Evolutionary conservation across 2,888 invertebrate species (phyloP).

Genomic region (Drosophila rubida): DNA sequence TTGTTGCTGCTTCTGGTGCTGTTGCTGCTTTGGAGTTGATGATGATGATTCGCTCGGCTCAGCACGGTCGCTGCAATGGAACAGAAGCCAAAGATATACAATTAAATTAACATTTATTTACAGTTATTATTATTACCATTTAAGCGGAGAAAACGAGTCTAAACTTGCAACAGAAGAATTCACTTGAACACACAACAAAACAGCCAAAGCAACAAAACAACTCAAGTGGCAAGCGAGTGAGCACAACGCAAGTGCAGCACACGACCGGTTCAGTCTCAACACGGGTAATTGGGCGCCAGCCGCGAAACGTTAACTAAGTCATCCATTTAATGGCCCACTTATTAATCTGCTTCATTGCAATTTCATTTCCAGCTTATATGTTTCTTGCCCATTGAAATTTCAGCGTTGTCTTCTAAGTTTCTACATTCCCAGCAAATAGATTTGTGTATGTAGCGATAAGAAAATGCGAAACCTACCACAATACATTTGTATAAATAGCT

Average conservation of each 20-base stretch:
- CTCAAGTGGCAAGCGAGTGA: slow-evolving; percentile 55
- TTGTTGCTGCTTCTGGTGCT: slow-evolving; percentile 42
- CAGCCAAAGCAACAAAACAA: slow-evolving; percentile 23
- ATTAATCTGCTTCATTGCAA: too few species aligned
- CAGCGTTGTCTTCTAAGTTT: too few species aligned
- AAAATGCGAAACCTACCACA: background rate
- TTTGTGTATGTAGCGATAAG: background rate
- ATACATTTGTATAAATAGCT: background rate
- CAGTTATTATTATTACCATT: slow-evolving; percentile 67
- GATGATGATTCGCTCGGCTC: slow-evolving; percentile 64
- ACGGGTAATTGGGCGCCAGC: slow-evolving; percentile 28
- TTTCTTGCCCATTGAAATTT: too few species aligned
- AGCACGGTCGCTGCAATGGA: slow-evolving; percentile 71
- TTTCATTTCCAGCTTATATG: too few species aligned
- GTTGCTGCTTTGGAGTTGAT: slow-evolving; percentile 36
- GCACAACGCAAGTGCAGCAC: slow-evolving; percentile 30
- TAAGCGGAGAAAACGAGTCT: slow-evolving; percentile 75
- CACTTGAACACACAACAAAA: slow-evolving; percentile 17
- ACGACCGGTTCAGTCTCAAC: slow-evolving; percentile 24
- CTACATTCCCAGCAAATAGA: too few species aligned
- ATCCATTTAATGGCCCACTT: too few species aligned
- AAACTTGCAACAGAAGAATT: slow-evolving; percentile 34
- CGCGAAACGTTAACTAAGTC: background rate
- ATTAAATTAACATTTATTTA: slow-evolving; percentile 72
- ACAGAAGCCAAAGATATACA: slow-evolving; percentile 30